phyloP scores from a whole-genome alignment of 2,113 vertebrate genomes.

The Leuciscus idus region DNA sequence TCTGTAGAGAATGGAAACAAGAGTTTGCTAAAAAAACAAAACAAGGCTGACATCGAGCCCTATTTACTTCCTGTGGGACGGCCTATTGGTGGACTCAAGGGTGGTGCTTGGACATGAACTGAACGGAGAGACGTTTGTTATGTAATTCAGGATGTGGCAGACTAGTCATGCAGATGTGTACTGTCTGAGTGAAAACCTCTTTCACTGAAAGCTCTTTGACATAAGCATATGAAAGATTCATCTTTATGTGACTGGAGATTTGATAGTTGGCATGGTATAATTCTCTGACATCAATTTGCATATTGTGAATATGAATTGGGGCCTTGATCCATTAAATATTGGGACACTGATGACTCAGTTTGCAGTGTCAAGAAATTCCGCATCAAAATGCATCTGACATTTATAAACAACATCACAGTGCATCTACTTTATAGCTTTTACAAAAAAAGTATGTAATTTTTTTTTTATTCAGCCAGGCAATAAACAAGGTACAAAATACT shows the following conservation, averaged over 20 bases:
- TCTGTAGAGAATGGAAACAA: not conserved
- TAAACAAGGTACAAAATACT: not conserved
- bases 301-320: too few relatives aligned
- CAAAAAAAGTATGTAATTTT: not conserved
- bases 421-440: not conserved
- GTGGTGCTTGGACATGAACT: slow-evolving; percentile 11
- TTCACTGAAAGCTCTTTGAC: not conserved
- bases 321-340: too few relatives aligned
- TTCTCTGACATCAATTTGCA: too few relatives aligned
- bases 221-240: too few relatives aligned
- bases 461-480: not conserved
- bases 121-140: slow-evolving; percentile 8
- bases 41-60: not conserved
- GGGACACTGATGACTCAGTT: too few relatives aligned
- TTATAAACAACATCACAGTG: not conserved
- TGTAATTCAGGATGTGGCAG: slow-evolving; percentile 41
- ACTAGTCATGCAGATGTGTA: slow-evolving; percentile 35
- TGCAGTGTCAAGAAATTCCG: not conserved
- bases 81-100: slow-evolving; percentile 4
- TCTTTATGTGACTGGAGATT: too few relatives aligned
- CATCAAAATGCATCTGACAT: not conserved
- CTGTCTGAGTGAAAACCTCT: slow-evolving; percentile 16
- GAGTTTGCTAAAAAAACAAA: not conserved
- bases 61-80: slow-evolving; percentile 9
- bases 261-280: too few relatives aligned